Conservation (phyloP, 53 echinoderm and acorn worm species). For the Echinarachnius parma region DNA sequence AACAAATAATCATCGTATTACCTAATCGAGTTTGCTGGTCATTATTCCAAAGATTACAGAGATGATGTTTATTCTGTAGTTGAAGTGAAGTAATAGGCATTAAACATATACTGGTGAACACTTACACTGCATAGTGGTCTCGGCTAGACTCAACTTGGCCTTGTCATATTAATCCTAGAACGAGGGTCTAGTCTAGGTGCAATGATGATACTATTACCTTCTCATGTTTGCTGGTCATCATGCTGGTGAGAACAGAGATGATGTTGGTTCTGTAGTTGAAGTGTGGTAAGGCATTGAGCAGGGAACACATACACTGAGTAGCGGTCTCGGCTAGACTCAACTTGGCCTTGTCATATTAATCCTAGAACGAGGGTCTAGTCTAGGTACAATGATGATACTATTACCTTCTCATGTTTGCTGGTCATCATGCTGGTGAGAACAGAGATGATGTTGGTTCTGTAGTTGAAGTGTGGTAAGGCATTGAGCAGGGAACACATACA, state of each 20-base stretch:
- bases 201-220: too few relatives aligned
- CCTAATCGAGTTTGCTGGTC: too few relatives aligned
- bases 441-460: slow-evolving; percentile 80
- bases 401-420: slow-evolving; percentile 66
- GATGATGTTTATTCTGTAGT: too few relatives aligned
- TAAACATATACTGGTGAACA: too few relatives aligned
- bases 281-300: slow-evolving; percentile 67
- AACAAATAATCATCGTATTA: too few relatives aligned
- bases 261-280: slow-evolving; percentile 93
- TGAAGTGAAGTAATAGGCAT: too few relatives aligned
- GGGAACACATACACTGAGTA: slow-evolving; percentile 63
- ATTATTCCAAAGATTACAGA: too few relatives aligned
- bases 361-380: slow-evolving; percentile 54
- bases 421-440: slow-evolving; percentile 69
- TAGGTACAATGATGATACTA: too few relatives aligned
- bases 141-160: too few relatives aligned
- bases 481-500: slow-evolving; percentile 74
- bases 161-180: too few relatives aligned
- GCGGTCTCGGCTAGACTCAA: slow-evolving; percentile 69
- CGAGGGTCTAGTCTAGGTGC: too few relatives aligned
- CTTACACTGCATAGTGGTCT: too few relatives aligned
- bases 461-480: slow-evolving; percentile 84
- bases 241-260: slow-evolving; percentile 67
- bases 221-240: slow-evolving; percentile 67
- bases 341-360: slow-evolving; percentile 45